Conservation (phyloP, 2,797 vertebrate species). For the Ficedula albicollis region DNA sequence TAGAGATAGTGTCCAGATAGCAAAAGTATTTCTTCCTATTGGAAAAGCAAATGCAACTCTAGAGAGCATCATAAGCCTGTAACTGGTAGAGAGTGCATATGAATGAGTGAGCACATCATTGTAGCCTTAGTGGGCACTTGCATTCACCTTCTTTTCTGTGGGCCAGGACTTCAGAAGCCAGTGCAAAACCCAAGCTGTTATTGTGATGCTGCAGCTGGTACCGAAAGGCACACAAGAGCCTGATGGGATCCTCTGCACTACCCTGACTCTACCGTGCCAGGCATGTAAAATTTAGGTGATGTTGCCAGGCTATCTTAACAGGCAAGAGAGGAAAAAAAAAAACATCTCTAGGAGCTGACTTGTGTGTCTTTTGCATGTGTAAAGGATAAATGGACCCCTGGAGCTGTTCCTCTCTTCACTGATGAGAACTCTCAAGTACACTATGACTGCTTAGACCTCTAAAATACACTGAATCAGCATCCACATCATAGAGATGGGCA, state of each 20-base stretch:
- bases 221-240: accelerated
- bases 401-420: background rate
- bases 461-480: background rate
- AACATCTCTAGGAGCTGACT: background rate
- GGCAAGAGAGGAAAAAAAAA: background rate
- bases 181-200: background rate
- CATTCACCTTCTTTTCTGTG: background rate
- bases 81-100: background rate
- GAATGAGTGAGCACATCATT: background rate
- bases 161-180: background rate
- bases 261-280: accelerated
- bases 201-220: accelerated
- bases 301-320: background rate
- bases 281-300: background rate
- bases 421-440: background rate
- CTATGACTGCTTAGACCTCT: background rate
- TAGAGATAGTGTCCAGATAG: background rate
- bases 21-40: background rate
- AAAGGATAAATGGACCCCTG: background rate
- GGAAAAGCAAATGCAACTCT: background rate
- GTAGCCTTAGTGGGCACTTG: background rate
- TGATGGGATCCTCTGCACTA: background rate
- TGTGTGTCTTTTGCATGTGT: background rate
- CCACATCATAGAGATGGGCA: background rate
- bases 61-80: background rate